Evolutionary conservation across 2,888 invertebrate genomes (phyloP).

Genomic region (Drosophila quinaria): DNA sequence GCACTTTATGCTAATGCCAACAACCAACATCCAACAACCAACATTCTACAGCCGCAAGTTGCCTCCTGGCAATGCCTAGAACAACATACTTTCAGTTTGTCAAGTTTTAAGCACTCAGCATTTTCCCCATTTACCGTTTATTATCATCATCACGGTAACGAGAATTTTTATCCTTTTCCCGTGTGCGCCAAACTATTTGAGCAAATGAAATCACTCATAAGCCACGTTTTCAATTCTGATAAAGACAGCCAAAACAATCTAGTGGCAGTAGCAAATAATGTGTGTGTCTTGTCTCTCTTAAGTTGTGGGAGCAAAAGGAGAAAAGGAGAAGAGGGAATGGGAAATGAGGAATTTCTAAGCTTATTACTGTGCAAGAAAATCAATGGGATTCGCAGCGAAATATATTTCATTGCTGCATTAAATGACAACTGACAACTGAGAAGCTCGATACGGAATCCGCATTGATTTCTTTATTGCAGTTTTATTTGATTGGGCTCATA

Average conservation of each 20-base stretch:
- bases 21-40: conserved; percentile 35
- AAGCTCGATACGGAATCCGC: conserved; percentile 48
- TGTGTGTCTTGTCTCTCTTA: conserved; percentile 28
- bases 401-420: conserved; percentile 62
- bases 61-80: conserved; percentile 34
- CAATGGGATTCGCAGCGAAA: conserved; percentile 66
- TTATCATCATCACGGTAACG: conserved; percentile 15
- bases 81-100: conserved; percentile 58
- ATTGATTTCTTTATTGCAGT: conserved; percentile 81
- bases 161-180: conserved; percentile 16
- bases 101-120: conserved; percentile 73
- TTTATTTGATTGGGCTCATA: conserved; percentile 78
- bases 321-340: conserved; percentile 10
- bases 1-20: conserved; percentile 75
- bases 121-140: conserved; percentile 48
- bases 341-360: conserved; percentile 50
- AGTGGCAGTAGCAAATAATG: conserved; percentile 22
- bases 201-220: conserved; percentile 76
- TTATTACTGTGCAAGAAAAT: conserved; percentile 68
- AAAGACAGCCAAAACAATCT: conserved; percentile 55
- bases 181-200: conserved; percentile 53
- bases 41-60: conserved; percentile 31
- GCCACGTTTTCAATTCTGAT: conserved; percentile 71
- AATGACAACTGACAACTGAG: conserved; percentile 24
- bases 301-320: conserved; percentile 17